Base-by-base conservation (phyloP, 2,113 vertebrate genomes). In the Verasper variegatus region DNA sequence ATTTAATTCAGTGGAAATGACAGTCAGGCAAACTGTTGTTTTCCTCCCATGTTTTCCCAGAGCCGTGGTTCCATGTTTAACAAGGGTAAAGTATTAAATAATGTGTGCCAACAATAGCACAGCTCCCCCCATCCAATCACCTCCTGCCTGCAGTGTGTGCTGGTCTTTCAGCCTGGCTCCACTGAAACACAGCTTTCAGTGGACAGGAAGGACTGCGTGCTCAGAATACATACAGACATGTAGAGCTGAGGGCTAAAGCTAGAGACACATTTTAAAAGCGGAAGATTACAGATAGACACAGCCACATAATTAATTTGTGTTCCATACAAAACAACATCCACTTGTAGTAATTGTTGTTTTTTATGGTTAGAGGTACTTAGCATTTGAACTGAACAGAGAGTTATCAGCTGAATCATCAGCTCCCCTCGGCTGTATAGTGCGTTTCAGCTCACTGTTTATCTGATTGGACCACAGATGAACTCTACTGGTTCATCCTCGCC, bases 21-120 rank as follows among this genome's bases (percentile, higher is more conserved):
- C 67, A 58, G 45, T 77, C 24, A 21, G 13, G 31, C n/a, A 82
- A 80, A 68, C 71, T 67, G 68, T 20, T 75, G 76, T 83, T 69
- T 68, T 62, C 21, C 26, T n/a, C 35, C 35, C 35, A 51, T 71
- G 72, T 74, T 75, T 69, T 57, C 9, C 65, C 47, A 59, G 35
- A 76, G 47, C 57, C 1, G 5, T 31, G 21, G 63, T 63, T 79
- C 27, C 37, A 47, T 60, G 74, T 60, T 80, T 45, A 66, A 78
- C 73, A 17, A 57, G 61, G 31, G 17, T 61, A 61, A 67, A 35
- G 17, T 64, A 47, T 76, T 76, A 37, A 80, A 62, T 62, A 60
- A 64, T 24, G 76, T 24, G 37, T 47, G 59, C 61, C 74, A 78
- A 75, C 78, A 73, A 83, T 31, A 23, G 58, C 67, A 37, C 4